Base-by-base conservation (phyloP, 2,888 invertebrate species). In the Drosophila melanocephala region DNA sequence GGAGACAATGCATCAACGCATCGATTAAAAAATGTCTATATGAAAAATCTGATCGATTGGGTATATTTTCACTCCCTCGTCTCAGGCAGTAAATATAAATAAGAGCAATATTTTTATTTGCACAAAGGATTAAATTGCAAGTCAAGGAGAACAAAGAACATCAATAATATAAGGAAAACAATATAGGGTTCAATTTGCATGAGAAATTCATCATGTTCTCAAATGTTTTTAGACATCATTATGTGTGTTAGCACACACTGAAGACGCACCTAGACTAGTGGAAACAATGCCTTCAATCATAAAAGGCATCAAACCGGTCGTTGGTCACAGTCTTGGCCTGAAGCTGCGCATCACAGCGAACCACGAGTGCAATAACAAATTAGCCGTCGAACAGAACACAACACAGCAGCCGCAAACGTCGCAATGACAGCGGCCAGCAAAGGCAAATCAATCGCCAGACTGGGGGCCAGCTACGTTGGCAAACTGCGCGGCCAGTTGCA, bases 361-460 rank as follows among this genome's bases (percentile, higher is more conserved):
- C 12, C 26, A 52, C 69, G 55, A 51, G 26, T 70, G 66, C 87
- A 88, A 76, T 85, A 83, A 70, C 66, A 64, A 69, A 47, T 53
- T 44, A 47, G 70, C 37, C 83, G 89, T 68, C 56, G 86, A 57
- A 9, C 56, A 84, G 87, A 90, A 87, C 75, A 87, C 77, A 87
- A 39, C 82, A 51, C 53, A 47, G 39, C 35, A 52, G 35, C 22
- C 26, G 35, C 22, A 62, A 12, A 5, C 32, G 42, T 37, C 57
- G 67, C 30, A 62, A 77, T 83, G 87, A 65, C 64, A 58, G 22
- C 42, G 55, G 69, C 71, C 39, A n/a, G n/a, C n/a, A 78, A 68
- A 60, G 56, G 57, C 33, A 66, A 60, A 47, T 50, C 47, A 56
- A 62, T 56, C 30, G 47, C 33, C 28, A 76, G 60, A 30, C 22